A percentile compares a stretch with the other conserved stretches of the same genome.
phyloP scores from a whole-genome alignment of 2,113 vertebrate species.

The Gymnocephalus cernua region DNA sequence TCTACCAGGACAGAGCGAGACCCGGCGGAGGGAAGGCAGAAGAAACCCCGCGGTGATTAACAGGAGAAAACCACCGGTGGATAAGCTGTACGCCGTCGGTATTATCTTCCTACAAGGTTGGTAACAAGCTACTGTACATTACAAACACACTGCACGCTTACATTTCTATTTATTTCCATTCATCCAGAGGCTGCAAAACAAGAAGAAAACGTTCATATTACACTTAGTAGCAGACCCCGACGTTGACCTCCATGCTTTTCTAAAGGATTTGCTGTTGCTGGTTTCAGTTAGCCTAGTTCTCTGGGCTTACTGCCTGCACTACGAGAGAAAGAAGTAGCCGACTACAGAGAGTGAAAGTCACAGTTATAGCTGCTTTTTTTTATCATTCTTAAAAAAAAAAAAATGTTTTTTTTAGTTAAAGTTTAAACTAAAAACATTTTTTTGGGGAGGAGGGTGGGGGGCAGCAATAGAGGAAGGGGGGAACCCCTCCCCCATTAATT shows the following conservation, averaged over 20 bases:
- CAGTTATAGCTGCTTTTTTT: not conserved
- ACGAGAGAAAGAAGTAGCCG: not conserved
- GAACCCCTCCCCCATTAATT: conserved; percentile 46
- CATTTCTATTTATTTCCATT: not conserved
- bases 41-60: conserved; percentile 47
- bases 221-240: not conserved
- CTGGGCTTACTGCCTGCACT: not conserved
- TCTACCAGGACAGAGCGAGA: conserved; percentile 44
- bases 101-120: conserved; percentile 81
- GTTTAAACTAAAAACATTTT: conserved; percentile 16
- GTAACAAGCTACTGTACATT: conserved; percentile 14
- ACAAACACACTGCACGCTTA: too few relatives aligned
- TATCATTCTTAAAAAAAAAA: not conserved
- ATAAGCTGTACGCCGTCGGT: conserved; percentile 47
- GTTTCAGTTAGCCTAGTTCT: conserved; percentile 15
- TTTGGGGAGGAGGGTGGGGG: not conserved
- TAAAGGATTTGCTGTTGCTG: not conserved
- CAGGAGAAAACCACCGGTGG: conserved; percentile 48
- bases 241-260: conserved; percentile 48
- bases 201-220: not conserved
- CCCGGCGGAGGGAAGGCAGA: conserved; percentile 47
- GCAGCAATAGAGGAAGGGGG: not conserved
- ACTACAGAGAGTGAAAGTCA: not conserved
- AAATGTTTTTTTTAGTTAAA: not conserved
- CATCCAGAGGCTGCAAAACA: not conserved